Evolutionary conservation across 2,113 vertebrate species (phyloP).

Genomic region (Astur gentilis): DNA sequence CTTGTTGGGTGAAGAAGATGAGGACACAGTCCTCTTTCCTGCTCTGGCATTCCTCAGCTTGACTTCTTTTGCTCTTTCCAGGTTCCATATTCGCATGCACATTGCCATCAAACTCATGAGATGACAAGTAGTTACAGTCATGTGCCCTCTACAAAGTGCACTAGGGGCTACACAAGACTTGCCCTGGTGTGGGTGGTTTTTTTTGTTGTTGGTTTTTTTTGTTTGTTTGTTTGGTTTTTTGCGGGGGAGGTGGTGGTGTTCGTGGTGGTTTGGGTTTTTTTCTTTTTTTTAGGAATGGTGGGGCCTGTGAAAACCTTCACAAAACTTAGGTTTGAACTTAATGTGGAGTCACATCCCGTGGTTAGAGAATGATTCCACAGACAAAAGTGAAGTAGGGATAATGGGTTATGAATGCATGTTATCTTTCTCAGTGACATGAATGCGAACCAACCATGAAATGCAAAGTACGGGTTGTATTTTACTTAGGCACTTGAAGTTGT

Average conservation of each 20-base stretch:
- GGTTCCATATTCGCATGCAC: background rate
- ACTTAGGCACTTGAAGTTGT: background rate
- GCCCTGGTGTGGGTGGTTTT: background rate
- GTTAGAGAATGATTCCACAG: background rate
- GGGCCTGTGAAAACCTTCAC: background rate
- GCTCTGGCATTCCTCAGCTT: slow-evolving; percentile 18
- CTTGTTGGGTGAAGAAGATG: background rate
- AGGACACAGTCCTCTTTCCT: background rate
- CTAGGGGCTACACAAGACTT: background rate
- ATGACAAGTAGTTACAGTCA: background rate
- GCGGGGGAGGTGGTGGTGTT: too few relatives aligned
- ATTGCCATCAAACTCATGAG: background rate
- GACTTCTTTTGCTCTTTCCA: slow-evolving; percentile 8
- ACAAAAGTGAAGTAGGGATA: background rate
- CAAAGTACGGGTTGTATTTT: slow-evolving; percentile 1
- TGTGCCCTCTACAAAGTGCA: background rate
- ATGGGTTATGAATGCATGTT: slow-evolving; percentile 9
- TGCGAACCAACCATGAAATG: slow-evolving; percentile 26
- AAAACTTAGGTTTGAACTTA: background rate
- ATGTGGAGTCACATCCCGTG: background rate
- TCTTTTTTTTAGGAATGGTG: background rate
- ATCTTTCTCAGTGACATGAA: background rate
- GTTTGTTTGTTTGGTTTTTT: too few relatives aligned
- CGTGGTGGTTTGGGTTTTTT: background rate
- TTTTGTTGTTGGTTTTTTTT: too few relatives aligned